phyloP scores from a whole-genome alignment of 2,888 invertebrate species.

The Nymphalis urticae region DNA sequence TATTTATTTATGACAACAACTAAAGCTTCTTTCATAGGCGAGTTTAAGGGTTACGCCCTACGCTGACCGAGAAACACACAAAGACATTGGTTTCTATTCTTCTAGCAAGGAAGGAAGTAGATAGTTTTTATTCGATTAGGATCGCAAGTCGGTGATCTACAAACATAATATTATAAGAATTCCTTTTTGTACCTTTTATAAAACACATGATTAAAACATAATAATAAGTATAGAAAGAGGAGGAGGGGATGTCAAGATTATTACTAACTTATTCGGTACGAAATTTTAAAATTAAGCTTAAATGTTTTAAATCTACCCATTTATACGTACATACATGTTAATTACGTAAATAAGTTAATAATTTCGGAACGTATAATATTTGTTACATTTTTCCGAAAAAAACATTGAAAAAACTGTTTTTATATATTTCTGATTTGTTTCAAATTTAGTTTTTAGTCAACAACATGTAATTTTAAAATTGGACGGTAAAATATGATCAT shows the following conservation, averaged over 20 bases:
- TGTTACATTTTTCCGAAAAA: too few relatives aligned
- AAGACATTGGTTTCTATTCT: conserved; percentile 38
- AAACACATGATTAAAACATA: neutral
- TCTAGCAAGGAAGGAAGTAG: conserved; percentile 61
- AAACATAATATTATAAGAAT: conserved; percentile 44
- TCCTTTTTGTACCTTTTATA: neutral
- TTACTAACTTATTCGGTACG: too few relatives aligned
- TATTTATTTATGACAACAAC: neutral
- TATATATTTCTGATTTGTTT: neutral
- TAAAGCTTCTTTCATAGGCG: neutral
- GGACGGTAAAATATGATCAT: neutral
- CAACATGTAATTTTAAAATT: neutral
- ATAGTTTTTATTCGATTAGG: conserved; percentile 70
- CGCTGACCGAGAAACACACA: conserved; percentile 46
- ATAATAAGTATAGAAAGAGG: too few relatives aligned
- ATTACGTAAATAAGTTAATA: too few relatives aligned
- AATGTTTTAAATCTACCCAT: too few relatives aligned
- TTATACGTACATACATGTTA: too few relatives aligned
- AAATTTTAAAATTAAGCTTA: too few relatives aligned
- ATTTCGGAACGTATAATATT: too few relatives aligned
- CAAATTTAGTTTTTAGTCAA: neutral
- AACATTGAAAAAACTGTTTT: too few relatives aligned
- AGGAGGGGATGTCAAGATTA: too few relatives aligned
- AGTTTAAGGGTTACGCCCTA: conserved; percentile 50
- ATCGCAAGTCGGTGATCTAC: conserved; percentile 44